phyloP scores from a whole-genome alignment of 2,113 vertebrate species.

The Barbus barbus region DNA sequence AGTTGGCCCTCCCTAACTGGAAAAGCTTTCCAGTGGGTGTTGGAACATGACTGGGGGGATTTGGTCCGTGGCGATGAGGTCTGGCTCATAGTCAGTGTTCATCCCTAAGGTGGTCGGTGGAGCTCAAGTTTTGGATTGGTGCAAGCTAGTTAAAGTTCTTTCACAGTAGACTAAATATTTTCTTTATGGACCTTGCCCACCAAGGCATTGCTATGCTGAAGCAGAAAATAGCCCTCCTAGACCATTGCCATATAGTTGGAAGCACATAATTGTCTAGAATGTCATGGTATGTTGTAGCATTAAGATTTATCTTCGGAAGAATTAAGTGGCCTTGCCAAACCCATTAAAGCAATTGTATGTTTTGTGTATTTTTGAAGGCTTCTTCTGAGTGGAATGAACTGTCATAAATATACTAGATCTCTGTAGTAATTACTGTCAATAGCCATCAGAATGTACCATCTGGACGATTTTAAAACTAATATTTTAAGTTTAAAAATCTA shows the following conservation, averaged over 20 bases:
- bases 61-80: not conserved
- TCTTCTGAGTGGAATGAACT: too few relatives aligned
- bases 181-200: not conserved
- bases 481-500: too few relatives aligned
- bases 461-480: too few relatives aligned
- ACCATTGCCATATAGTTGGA: not conserved
- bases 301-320: too few relatives aligned
- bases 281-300: not conserved
- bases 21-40: not conserved
- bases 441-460: too few relatives aligned
- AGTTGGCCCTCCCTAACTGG: not conserved
- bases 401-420: too few relatives aligned
- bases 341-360: too few relatives aligned
- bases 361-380: too few relatives aligned
- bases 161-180: not conserved
- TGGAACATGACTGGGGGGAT: not conserved
- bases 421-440: too few relatives aligned
- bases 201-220: not conserved
- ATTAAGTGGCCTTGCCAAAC: too few relatives aligned
- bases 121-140: not conserved
- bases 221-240: not conserved
- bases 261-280: not conserved
- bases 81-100: not conserved
- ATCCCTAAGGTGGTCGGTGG: not conserved
- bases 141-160: not conserved